phyloP scores from a whole-genome alignment of 2,113 vertebrate species.

The Hemiprocne comata region DNA sequence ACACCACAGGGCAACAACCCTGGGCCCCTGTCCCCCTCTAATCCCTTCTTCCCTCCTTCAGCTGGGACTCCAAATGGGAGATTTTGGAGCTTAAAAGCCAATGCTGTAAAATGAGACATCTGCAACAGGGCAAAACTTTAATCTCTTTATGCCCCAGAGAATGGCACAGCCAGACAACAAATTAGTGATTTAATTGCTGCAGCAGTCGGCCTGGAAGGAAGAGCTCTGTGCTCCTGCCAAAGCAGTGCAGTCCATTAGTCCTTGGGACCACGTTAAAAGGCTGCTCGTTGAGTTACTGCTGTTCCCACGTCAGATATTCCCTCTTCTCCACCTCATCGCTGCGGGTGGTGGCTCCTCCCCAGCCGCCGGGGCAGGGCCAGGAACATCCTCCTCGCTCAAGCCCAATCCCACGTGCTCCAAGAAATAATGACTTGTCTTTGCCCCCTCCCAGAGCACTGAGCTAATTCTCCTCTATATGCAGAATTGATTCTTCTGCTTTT shows the following conservation, averaged over 20 bases:
- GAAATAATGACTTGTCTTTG: fast-evolving
- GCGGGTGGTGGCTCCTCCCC: neutral
- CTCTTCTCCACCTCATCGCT: fast-evolving
- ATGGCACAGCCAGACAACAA: neutral
- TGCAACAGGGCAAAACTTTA: neutral
- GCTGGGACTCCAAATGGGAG: neutral
- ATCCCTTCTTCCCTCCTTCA: neutral
- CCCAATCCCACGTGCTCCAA: fast-evolving
- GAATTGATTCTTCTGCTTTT: neutral
- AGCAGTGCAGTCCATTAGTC: fast-evolving
- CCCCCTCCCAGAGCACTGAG: neutral
- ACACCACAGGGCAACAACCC: too few relatives aligned
- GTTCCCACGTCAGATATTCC: fast-evolving
- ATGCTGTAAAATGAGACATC: neutral
- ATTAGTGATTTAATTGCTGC: neutral
- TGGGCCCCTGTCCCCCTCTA: fast-evolving
- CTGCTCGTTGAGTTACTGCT: fast-evolving
- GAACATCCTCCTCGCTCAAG: neutral
- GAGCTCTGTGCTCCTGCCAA: neutral
- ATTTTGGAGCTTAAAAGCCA: neutral
- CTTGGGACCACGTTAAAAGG: fast-evolving
- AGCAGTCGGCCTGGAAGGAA: neutral
- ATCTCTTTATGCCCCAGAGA: neutral
- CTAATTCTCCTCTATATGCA: neutral
- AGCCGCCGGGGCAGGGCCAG: neutral